Evolutionary conservation across 2,113 vertebrate species (phyloP), one percentile per base, ranked within the genome.

Genomic region (Dendrocopos noguchii): DNA sequence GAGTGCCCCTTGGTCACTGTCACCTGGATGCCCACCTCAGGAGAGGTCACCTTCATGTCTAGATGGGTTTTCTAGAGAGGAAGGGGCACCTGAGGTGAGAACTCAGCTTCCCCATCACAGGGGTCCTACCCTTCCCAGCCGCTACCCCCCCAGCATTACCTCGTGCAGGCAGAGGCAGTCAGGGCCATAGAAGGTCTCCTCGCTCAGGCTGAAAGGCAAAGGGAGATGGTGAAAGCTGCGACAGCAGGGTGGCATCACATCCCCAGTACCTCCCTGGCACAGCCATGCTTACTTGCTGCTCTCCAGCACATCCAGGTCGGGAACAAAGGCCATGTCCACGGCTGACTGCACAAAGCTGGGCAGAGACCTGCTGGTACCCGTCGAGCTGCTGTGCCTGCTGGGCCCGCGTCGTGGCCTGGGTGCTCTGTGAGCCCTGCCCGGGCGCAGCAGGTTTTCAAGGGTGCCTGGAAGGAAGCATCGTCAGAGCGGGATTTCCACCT

Each of bases 401-500:
- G 28, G 67, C 68, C 25, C 5, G 20, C 33, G 11, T 53, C 4
- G 39, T 8, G 2, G 14, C 42, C 34, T 4, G 21, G 63, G 29
- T 2, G 55, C 59, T 34, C 11, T 92, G 53, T 82, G 81, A 87
- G 39, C 50, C 17, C 0, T 0, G 39, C 0, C 12, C 18, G 2
- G 0, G 61, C 0, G 7, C 1, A 2, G 4, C 20, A 4, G 17
- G 33, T 95, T 96, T 96, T 96, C 66, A 95, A 95, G 91, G 34
- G 60, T 4, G 1, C 20, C 67, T 63, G 78, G 65, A 92, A 89
- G 95, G 95, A 96, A 95, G 64, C 6, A 0, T 6, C 0, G 64
- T 82, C 91, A 87, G 50, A 72, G 55, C 14, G 94, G 90, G 56
- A 60, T 91, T 95, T 95, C 93, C 94, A 94, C 33, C 22, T 95